These are phyloP conservation scores for Chlorocebus sabaeus DNA, from an alignment of 2,113 vertebrate genomes.

Conservation along the genomic window DNA sequence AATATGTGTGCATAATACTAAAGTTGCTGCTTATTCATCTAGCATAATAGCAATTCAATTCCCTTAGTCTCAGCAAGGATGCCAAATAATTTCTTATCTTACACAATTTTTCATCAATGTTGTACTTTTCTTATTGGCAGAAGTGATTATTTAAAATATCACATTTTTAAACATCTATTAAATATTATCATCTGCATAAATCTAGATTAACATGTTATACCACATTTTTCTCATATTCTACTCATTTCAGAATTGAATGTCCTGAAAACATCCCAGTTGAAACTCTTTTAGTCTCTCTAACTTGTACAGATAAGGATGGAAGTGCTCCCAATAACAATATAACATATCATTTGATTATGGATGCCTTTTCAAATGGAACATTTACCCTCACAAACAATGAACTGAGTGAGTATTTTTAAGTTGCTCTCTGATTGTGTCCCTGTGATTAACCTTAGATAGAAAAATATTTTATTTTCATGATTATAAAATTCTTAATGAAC, in stretches of 20 bases:
- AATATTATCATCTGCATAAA: not conserved
- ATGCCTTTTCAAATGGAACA: conserved; percentile 74
- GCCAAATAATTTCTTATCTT: not conserved
- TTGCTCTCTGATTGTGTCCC: not conserved
- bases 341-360: conserved; percentile 67
- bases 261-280: conserved; percentile 41
- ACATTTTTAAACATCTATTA: not conserved
- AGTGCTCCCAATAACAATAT: conserved; percentile 67
- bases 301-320: conserved; percentile 36
- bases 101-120: not conserved
- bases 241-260: conserved; percentile 56
- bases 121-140: not conserved
- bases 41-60: not conserved
- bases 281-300: conserved; percentile 47
- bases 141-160: not conserved
- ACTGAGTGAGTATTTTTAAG: conserved; percentile 74
- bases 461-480: conserved; percentile 54
- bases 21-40: not conserved
- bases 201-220: not conserved
- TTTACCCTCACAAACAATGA: conserved; percentile 73
- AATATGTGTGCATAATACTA: not conserved
- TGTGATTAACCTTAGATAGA: conserved; percentile 50
- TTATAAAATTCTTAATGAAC: conserved; percentile 64
- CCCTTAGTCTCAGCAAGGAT: not conserved
- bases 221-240: not conserved